phyloP scores from a whole-genome alignment of 2,113 vertebrate species.

The Embiotoca jacksoni region DNA sequence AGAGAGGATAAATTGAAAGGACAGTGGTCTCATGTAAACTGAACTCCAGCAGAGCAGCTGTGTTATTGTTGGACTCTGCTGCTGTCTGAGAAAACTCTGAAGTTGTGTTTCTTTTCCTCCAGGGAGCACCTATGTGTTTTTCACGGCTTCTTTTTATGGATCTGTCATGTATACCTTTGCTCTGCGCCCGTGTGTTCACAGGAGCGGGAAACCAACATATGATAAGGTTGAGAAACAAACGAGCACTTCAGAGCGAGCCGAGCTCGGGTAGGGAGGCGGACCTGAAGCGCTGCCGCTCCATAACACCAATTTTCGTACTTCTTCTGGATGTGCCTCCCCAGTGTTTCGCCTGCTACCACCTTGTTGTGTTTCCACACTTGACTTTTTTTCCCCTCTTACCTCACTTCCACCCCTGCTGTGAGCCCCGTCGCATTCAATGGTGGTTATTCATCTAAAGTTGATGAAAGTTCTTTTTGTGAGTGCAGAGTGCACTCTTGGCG shows the following conservation, averaged over 20 bases:
- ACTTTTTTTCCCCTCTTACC: slow-evolving; percentile 21
- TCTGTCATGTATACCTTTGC: slow-evolving; percentile 19
- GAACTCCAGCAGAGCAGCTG: background rate
- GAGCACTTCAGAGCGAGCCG: slow-evolving; percentile 18
- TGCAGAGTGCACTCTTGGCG: slow-evolving; percentile 36
- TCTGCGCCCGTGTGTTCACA: slow-evolving; percentile 11
- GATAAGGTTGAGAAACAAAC: slow-evolving; percentile 56
- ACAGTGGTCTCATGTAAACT: slow-evolving; percentile 16
- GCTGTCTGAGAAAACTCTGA: slow-evolving; percentile 10
- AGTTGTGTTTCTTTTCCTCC: background rate
- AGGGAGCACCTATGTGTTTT: slow-evolving; percentile 11
- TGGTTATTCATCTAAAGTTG: slow-evolving; percentile 67
- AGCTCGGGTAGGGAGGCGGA: slow-evolving; percentile 23
- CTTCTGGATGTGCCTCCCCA: slow-evolving; percentile 36
- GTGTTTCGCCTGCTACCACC: slow-evolving; percentile 5
- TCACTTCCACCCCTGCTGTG: slow-evolving; percentile 8
- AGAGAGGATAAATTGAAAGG: slow-evolving; percentile 9
- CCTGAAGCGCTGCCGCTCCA: background rate
- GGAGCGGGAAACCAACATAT: slow-evolving; percentile 5
- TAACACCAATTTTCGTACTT: slow-evolving; percentile 52
- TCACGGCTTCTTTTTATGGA: background rate
- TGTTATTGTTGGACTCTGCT: background rate
- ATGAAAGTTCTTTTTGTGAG: slow-evolving; percentile 41
- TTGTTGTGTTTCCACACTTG: slow-evolving; percentile 20
- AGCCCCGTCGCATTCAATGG: slow-evolving; percentile 24